phyloP scores from a whole-genome alignment of 2,113 vertebrate genomes.

The Barnardius zonarius region DNA sequence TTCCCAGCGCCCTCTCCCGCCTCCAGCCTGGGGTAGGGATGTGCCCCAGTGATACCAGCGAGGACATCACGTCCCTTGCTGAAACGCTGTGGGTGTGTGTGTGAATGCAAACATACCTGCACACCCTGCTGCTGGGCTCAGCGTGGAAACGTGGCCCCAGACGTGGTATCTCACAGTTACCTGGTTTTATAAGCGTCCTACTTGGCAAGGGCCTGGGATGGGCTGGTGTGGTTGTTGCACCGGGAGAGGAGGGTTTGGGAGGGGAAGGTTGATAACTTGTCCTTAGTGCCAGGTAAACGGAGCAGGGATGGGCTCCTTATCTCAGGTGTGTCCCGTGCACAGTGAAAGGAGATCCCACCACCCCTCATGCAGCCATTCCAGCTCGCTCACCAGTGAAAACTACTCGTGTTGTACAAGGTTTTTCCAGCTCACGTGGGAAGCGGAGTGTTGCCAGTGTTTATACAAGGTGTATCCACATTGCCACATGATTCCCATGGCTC shows the following conservation, averaged over 20 bases:
- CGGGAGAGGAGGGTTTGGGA: not conserved
- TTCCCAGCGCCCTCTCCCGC: not conserved
- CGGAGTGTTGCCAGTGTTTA: not conserved
- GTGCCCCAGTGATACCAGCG: accelerated
- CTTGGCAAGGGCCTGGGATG: not conserved
- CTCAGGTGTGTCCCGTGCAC: not conserved
- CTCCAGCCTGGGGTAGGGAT: not conserved
- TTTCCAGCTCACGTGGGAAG: accelerated
- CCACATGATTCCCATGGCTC: accelerated
- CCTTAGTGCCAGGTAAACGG: not conserved
- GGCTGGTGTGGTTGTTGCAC: not conserved
- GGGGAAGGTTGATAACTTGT: not conserved
- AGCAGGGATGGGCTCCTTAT: not conserved
- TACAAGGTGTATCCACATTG: accelerated
- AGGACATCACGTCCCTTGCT: not conserved
- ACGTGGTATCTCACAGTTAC: not conserved
- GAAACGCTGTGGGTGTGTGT: not conserved
- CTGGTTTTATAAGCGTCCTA: not conserved
- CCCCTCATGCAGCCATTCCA: accelerated
- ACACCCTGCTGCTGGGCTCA: not conserved
- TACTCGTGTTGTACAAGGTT: not conserved
- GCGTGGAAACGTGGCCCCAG: not conserved
- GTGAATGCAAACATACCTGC: not conserved
- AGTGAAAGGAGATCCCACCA: not conserved
- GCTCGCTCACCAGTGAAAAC: not conserved